Evolutionary conservation across 2,113 vertebrate genomes (phyloP).

Genomic region (Cryptotis parvus): DNA sequence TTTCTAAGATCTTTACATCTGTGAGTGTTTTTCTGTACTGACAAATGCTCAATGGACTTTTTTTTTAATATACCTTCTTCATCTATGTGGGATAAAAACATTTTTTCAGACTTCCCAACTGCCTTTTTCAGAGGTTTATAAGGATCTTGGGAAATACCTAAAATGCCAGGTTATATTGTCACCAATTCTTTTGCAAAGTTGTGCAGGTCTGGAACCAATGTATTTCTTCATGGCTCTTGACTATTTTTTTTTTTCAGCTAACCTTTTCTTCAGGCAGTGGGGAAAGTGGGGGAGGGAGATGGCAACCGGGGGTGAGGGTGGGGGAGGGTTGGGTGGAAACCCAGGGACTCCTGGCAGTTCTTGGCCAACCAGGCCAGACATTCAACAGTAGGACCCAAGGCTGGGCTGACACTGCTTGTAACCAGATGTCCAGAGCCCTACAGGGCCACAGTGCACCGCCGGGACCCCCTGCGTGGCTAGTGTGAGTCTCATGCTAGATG

Average conservation of each 20-base stretch:
- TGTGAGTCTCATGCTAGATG: no score
- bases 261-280: not conserved
- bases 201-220: not conserved
- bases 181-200: not conserved
- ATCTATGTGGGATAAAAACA: constrained; percentile 2
- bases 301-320: no score
- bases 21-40: not conserved
- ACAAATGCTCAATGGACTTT: constrained; percentile 13
- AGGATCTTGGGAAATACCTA: not conserved
- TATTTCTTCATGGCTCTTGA: not conserved
- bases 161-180: not conserved
- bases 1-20: constrained; percentile 19
- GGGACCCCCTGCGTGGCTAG: no score
- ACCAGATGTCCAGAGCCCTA: no score
- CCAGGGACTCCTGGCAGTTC: no score
- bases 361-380: no score
- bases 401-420: no score
- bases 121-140: not conserved
- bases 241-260: not conserved
- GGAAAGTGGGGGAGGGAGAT: no score
- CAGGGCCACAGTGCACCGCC: no score
- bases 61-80: constrained; percentile 24
- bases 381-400: no score
- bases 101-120: not conserved
- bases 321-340: no score